These are phyloP conservation scores for Mesaphorura yosii DNA, from an alignment of 1,140 invertebrate species.

Conservation along the genomic window DNA sequence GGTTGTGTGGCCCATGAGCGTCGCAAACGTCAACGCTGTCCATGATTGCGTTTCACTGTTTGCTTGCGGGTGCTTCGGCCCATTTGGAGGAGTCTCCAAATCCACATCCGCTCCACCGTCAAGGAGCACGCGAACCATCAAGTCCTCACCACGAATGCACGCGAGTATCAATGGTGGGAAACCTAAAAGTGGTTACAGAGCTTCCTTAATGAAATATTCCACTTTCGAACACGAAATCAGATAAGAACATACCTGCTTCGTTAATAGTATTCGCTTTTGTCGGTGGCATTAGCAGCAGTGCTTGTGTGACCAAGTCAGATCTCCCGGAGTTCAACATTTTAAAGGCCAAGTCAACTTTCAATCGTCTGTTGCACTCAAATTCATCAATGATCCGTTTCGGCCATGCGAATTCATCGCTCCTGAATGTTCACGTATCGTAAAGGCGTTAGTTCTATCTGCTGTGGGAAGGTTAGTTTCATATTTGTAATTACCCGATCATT, in stretches of 20 bases:
- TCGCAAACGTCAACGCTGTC: slow-evolving; percentile 61
- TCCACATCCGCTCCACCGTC: slow-evolving; percentile 67
- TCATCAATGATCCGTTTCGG: slow-evolving; percentile 42
- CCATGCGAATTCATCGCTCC: slow-evolving; percentile 29
- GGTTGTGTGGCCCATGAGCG: slow-evolving; percentile 43
- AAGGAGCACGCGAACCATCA: slow-evolving; percentile 52
- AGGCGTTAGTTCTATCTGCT: too few relatives aligned
- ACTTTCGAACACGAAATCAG: background rate
- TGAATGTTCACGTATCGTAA: too few relatives aligned
- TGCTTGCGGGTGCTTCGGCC: slow-evolving; percentile 35
- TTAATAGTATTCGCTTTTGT: slow-evolving; percentile 44
- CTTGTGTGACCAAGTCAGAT: slow-evolving; percentile 63
- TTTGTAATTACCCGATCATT: slow-evolving; percentile 45
- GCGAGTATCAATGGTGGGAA: slow-evolving; percentile 26
- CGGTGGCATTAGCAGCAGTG: slow-evolving; percentile 57
- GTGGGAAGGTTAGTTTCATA: too few relatives aligned
- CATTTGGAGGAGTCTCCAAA: slow-evolving; percentile 50
- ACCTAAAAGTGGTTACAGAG: slow-evolving; percentile 9
- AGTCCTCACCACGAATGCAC: slow-evolving; percentile 61
- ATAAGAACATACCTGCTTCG: slow-evolving; percentile 19
- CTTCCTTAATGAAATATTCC: background rate
- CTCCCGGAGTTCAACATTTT: slow-evolving; percentile 62
- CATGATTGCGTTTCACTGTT: slow-evolving; percentile 64
- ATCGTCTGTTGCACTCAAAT: slow-evolving; percentile 45
- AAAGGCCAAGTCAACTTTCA: slow-evolving; percentile 66